phyloP scores from a whole-genome alignment of 1,140 invertebrate species.

The Hetaerina americana region DNA sequence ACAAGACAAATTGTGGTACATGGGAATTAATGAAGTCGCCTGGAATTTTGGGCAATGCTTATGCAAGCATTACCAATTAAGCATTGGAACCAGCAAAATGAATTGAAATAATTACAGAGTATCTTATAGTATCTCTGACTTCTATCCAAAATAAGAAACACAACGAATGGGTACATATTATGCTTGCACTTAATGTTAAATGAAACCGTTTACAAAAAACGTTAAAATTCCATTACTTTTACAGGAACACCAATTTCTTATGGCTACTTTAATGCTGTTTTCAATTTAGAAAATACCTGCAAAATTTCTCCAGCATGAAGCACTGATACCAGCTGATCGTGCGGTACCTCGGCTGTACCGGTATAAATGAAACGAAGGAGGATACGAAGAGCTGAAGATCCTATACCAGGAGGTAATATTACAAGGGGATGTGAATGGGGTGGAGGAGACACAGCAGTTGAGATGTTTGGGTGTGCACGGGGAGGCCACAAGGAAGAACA shows the following conservation, averaged over 20 bases:
- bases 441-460: constrained; percentile 13
- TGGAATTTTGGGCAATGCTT: too few species aligned
- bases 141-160: constrained; percentile 26
- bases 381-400: constrained; percentile 37
- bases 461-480: neutral
- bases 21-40: too few species aligned
- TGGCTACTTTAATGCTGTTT: constrained; percentile 44
- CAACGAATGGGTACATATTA: constrained; percentile 34
- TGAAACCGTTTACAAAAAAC: constrained; percentile 28
- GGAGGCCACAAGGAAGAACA: neutral
- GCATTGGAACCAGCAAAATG: too few species aligned
- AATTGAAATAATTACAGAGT: too few species aligned
- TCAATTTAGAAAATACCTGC: neutral
- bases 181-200: constrained; percentile 16
- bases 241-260: constrained; percentile 59
- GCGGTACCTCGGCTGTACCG: constrained; percentile 34
- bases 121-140: too few species aligned
- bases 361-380: constrained; percentile 35
- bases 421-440: constrained; percentile 27
- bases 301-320: constrained; percentile 44
- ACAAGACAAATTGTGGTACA: too few species aligned
- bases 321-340: constrained; percentile 53
- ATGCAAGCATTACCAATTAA: too few species aligned
- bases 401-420: constrained; percentile 36
- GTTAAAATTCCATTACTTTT: constrained; percentile 68